Evolutionary conservation across 2,797 vertebrate genomes (phyloP), one percentile per base, ranked within the genome.

Genomic region (Amphiprion clarkii): DNA sequence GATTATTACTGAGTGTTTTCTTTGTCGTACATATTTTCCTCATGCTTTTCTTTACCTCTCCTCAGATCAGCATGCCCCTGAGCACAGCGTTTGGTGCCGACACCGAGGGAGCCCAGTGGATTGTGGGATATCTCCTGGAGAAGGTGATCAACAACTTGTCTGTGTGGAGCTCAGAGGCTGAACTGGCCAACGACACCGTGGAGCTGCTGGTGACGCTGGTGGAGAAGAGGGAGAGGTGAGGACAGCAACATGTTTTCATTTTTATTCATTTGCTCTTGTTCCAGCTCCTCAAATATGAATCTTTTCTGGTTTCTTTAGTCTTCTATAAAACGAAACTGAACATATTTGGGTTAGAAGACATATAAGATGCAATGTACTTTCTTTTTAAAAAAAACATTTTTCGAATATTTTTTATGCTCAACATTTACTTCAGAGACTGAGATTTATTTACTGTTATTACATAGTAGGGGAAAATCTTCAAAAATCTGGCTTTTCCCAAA

Each of bases 101-200:
- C 92, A 99, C 98, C 0, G 98, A 99, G 92, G 98, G 97, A 31
- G 96, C 98, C 82, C 97, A 97, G 93, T 99, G 98, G 98, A 97
- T 99, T 93, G 96, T 99, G 89, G 97, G 97, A 91, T 99, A 99
- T 90, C 97, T 99, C 65, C 95, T 99, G 94, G 97, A 99, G 92
- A 99, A 99, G 91, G 98, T 99, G 84, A 98, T 99, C 91, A 98
- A 97, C 93, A 99, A 99, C 89, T 95, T 99, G 79, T 97, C 98
- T 0, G 98, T 99, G 81, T 99, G 98, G 98, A 99, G 98, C 92
- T 97, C 97, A 8, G 98, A 99, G 92, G 93, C 97, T 1, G 98
- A 98, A 81, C 95, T 99, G 74, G 97, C 98, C 33, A 98, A 96
- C 67, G 98, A 99, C 91, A 99, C 98, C 0, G 98, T 99, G 90